A percentile compares a stretch with the other conserved stretches of the same genome.
Evolutionary conservation across 2,888 invertebrate genomes (phyloP).

Genomic region (Lithophane ornitopus): DNA sequence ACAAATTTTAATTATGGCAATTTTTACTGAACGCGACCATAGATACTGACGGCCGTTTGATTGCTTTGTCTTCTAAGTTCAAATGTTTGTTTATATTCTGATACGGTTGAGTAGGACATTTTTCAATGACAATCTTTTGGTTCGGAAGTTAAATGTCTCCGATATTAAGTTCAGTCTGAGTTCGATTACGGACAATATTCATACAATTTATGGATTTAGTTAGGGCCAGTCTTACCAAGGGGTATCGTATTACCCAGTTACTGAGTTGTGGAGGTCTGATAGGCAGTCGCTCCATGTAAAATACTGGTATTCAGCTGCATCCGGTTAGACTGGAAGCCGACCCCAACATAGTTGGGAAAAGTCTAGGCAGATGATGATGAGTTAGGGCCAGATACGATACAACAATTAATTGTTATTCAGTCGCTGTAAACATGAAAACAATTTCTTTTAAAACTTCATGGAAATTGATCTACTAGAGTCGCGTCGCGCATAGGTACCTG

Average conservation of each 20-base stretch:
- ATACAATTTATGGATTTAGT: not conserved
- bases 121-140: slow-evolving; percentile 54
- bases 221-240: too few species aligned
- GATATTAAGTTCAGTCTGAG: not conserved
- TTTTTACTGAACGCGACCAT: slow-evolving; percentile 85
- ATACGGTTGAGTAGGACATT: slow-evolving; percentile 61
- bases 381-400: not conserved
- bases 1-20: slow-evolving; percentile 86
- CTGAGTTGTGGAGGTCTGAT: too few species aligned
- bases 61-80: slow-evolving; percentile 60
- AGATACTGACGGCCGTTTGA: slow-evolving; percentile 63
- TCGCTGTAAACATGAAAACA: not conserved
- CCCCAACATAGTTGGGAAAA: too few species aligned
- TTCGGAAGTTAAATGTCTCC: not conserved
- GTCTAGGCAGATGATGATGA: too few species aligned
- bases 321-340: too few species aligned
- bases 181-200: not conserved
- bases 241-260: too few species aligned
- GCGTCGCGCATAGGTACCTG: too few species aligned
- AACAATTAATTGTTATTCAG: not conserved
- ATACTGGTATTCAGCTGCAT: too few species aligned
- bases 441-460: too few species aligned
- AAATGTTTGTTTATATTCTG: slow-evolving; percentile 62
- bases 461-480: too few species aligned
- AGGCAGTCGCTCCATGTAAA: too few species aligned